phyloP scores from a whole-genome alignment of 1,140 invertebrate species.

The Lasioglossum albipes region DNA sequence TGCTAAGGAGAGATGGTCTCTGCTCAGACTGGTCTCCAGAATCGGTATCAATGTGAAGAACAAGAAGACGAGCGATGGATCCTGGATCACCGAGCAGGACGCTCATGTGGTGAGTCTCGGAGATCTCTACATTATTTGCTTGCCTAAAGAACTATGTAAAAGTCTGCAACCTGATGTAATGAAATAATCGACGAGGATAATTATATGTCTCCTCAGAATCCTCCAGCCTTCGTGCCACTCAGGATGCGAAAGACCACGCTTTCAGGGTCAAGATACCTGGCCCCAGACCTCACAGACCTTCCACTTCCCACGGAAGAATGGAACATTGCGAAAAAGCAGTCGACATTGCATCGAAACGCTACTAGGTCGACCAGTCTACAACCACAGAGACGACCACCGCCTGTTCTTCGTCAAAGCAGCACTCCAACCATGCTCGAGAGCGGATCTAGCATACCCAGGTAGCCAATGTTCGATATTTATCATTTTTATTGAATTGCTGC shows the following conservation, averaged over 20 bases:
- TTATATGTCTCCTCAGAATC: constrained; percentile 48
- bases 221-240: constrained; percentile 73
- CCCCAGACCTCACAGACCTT: constrained; percentile 83
- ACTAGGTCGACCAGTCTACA: constrained; percentile 72
- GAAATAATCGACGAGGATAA: background rate
- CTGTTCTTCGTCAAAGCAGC: constrained; percentile 67
- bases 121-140: background rate
- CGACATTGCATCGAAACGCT: constrained; percentile 70
- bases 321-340: constrained; percentile 72
- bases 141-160: no score
- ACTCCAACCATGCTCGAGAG: constrained; percentile 69
- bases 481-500: background rate
- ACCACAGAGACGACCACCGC: constrained; percentile 62
- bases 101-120: constrained; percentile 67
- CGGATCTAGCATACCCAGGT: constrained; percentile 51
- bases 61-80: constrained; percentile 60
- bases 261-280: constrained; percentile 82
- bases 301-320: constrained; percentile 83
- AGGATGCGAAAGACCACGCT: constrained; percentile 75
- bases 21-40: constrained; percentile 82
- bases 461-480: background rate
- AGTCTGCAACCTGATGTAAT: no score
- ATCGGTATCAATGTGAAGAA: constrained; percentile 79
- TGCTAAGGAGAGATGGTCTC: constrained; percentile 83
- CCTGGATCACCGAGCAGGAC: constrained; percentile 75